These are phyloP conservation scores for Charanyca ferruginea DNA, from an alignment of 2,888 invertebrate species.

Conservation along the genomic window DNA sequence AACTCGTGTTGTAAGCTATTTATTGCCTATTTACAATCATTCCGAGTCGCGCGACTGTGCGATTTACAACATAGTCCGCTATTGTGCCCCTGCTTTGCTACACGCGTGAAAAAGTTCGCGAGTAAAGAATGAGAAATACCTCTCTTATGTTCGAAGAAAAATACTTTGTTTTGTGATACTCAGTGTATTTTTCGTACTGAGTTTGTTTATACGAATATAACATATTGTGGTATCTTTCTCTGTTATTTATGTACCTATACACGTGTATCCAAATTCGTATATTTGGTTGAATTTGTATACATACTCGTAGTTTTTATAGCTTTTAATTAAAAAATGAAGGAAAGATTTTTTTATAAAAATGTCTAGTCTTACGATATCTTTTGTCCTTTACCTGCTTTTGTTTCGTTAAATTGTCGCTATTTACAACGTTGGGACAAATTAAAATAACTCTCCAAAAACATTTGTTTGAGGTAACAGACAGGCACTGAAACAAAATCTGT, in stretches of 20 bases:
- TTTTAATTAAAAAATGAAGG: neutral
- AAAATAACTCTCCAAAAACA: neutral
- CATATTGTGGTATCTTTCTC: slow-evolving; percentile 18
- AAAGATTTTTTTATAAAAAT: neutral
- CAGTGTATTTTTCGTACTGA: slow-evolving; percentile 34
- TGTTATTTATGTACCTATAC: slow-evolving; percentile 6
- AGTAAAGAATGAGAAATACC: slow-evolving; percentile 60
- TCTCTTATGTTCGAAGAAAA: slow-evolving; percentile 48
- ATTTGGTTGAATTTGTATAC: slow-evolving; percentile 4
- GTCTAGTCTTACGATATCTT: neutral
- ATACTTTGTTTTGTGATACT: slow-evolving; percentile 50
- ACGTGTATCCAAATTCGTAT: slow-evolving; percentile 2
- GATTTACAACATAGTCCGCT: slow-evolving; percentile 78
- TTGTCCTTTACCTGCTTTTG: neutral
- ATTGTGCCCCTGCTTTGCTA: slow-evolving; percentile 66
- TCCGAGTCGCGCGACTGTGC: slow-evolving; percentile 77
- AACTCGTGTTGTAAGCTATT: slow-evolving; percentile 80
- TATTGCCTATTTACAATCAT: slow-evolving; percentile 84
- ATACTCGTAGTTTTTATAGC: too few relatives aligned
- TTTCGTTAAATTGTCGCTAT: neutral
- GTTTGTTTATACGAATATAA: slow-evolving; percentile 26
- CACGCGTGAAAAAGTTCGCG: slow-evolving; percentile 58
- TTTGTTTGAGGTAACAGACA: too few relatives aligned
- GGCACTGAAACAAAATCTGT: too few relatives aligned
- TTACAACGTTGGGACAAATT: neutral